These are phyloP conservation scores for Coptodon rendalli DNA, from an alignment of 2,113 vertebrate genomes.

Conservation along the genomic window DNA sequence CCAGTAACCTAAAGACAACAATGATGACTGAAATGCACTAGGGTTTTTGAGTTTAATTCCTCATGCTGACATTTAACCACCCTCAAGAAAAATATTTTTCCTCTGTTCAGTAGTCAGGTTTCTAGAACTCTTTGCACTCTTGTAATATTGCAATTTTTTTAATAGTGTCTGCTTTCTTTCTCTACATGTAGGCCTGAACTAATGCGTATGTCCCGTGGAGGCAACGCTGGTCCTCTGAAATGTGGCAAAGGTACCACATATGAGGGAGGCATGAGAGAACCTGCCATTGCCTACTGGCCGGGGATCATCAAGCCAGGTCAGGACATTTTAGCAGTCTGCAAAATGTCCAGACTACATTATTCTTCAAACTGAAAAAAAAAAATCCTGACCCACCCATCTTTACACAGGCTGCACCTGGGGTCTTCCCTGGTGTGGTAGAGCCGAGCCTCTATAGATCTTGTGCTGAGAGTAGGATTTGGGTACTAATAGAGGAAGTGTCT, in stretches of 20 bases:
- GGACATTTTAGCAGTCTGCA: not conserved
- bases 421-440: not conserved
- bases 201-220: conserved; percentile 81
- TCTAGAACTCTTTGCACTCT: not conserved
- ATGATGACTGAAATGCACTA: not conserved
- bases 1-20: not conserved
- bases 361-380: not conserved
- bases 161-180: not conserved
- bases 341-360: not conserved
- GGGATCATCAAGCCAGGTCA: conserved; percentile 82
- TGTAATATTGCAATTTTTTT: not conserved
- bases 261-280: conserved; percentile 87
- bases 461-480: not conserved
- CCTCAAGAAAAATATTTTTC: rapidly evolving
- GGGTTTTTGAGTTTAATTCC: not conserved
- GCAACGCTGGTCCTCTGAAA: conserved; percentile 81
- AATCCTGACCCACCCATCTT: not conserved
- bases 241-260: conserved; percentile 95
- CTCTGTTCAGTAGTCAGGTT: not conserved
- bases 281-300: conserved; percentile 86
- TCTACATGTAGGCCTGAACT: conserved; percentile 78
- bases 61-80: not conserved
- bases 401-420: not conserved
- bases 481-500: not conserved
- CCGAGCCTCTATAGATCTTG: not conserved